Evolutionary conservation across 2,113 vertebrate genomes (phyloP).

Genomic region (Pedionomus torquatus): DNA sequence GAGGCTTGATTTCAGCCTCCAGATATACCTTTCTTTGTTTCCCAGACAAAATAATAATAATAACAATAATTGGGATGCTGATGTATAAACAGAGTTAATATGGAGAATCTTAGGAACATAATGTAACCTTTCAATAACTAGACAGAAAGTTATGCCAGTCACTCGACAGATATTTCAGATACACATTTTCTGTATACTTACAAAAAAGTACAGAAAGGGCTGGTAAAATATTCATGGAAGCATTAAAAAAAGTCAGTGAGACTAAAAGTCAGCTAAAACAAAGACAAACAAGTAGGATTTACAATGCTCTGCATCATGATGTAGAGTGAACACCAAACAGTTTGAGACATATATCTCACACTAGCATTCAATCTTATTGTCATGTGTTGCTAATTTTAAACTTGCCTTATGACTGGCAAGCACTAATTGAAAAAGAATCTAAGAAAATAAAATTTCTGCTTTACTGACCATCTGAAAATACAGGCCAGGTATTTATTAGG

Average conservation of each 20-base stretch:
- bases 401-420: not conserved
- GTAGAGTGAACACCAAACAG: not conserved
- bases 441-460: not conserved
- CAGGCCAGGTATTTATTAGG: not conserved
- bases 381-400: not conserved
- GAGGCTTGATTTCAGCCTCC: slow-evolving; percentile 62
- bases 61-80: slow-evolving; percentile 41
- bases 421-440: not conserved
- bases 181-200: not conserved
- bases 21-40: slow-evolving; percentile 56
- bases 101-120: slow-evolving; percentile 21
- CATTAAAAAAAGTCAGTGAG: not conserved
- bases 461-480: not conserved
- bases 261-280: not conserved
- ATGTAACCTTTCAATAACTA: not conserved
- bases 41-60: slow-evolving; percentile 29
- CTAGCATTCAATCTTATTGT: not conserved
- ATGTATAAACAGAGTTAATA: slow-evolving; percentile 40
- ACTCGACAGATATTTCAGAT: not conserved
- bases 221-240: not conserved
- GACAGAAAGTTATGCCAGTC: not conserved
- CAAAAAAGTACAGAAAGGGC: not conserved
- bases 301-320: not conserved
- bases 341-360: not conserved
- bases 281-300: not conserved